Base-by-base conservation (phyloP, 2,113 vertebrate species). In the Cercocebus atys region DNA sequence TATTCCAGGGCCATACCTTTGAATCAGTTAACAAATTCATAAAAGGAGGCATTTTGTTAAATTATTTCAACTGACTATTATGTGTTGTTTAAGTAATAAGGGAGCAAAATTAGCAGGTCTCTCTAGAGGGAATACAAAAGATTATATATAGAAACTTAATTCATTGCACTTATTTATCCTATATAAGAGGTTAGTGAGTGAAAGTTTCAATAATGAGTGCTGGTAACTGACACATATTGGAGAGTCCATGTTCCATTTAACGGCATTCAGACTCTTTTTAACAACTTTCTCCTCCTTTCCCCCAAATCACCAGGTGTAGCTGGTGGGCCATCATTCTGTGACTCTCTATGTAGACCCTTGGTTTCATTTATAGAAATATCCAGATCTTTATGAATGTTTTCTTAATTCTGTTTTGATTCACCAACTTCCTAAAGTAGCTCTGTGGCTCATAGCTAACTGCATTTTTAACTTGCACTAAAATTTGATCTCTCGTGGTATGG, bases 401-500 rank as follows among this genome's bases (percentile, higher is more conserved):
- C 35, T 93, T 73, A 75, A 90, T 68, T 90, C 73, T 93, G 25
- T 50, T 84, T 45, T 59, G 40, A 93, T 88, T 50, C 25, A 70
- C 72, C 11, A 90, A 50, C 3, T 96, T 96, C 23, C 55, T 27
- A 57, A 30, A 2, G 50, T 7, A 64, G 10, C 11, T 78, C 43
- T 55, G 40, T 52, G 57, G 30, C 55, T 90, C 50, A 52, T 32
- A 66, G 82, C 59, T 92, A 40, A 86, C 47, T 70, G 25, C n/a
- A 45, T 75, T 93, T 92, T 94, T 59, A 95, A 95, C 76, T 90
- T 90, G 68, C 47, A 78, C 43, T 81, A 88, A 95, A 95, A 81
- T 76, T 73, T 91, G 35, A 88, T 96, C 57, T 91, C 93, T 95
- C 35, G n/a, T 20, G 81, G 0, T 61, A 35, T 30, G 43, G 17